A percentile compares a stretch with the other conserved stretches of the same genome.
phyloP scores from a whole-genome alignment of 1,140 invertebrate genomes.

The Dolichoris vasculosae region DNA sequence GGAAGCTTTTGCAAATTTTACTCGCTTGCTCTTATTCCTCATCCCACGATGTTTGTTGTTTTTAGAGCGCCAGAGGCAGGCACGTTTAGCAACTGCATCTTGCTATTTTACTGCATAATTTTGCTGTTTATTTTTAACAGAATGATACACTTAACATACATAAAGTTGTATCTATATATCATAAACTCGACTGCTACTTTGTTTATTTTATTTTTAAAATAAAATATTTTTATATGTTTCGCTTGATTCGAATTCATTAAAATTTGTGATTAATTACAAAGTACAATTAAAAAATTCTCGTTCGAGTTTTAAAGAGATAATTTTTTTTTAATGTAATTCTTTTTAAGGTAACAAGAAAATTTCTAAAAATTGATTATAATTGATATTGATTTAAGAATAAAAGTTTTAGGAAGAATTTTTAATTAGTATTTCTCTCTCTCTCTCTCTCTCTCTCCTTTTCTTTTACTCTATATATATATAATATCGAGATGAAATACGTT shows the following conservation, averaged over 20 bases:
- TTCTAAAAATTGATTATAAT: no score
- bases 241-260: not conserved
- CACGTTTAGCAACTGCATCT: not conserved
- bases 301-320: no score
- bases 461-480: no score
- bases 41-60: not conserved
- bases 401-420: no score
- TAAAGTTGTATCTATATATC: not conserved
- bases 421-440: no score
- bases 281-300: no score
- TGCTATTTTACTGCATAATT: slow-evolving; percentile 18
- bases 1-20: not conserved
- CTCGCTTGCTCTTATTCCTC: not conserved
- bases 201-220: not conserved
- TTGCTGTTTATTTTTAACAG: slow-evolving; percentile 2
- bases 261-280: no score
- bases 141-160: not conserved
- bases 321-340: no score
- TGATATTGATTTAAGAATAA: no score
- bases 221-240: not conserved
- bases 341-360: no score
- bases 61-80: not conserved
- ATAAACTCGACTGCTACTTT: not conserved
- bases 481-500: no score
- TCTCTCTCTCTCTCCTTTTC: no score